Conservation (phyloP, 92 coral and sea anemone genomes). For the Muricea muricata region DNA sequence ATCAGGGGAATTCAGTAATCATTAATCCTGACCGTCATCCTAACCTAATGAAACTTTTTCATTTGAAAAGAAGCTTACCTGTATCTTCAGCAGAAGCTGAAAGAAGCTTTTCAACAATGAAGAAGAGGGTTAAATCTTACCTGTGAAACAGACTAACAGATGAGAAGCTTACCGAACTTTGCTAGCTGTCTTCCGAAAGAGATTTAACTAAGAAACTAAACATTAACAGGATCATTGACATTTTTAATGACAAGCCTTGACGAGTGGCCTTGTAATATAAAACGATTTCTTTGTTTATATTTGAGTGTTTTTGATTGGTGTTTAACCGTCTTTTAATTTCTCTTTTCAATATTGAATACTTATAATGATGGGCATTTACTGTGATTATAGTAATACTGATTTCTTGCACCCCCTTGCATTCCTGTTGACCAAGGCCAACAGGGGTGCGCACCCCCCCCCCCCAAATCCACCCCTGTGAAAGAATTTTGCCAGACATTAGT, state of each 20-base stretch:
- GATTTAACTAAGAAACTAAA: slow-evolving; percentile 1
- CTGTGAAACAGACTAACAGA: slow-evolving; percentile 48
- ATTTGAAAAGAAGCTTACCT: slow-evolving; percentile 31
- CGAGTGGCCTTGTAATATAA: no score
- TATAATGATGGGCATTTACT: no score
- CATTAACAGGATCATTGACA: background rate
- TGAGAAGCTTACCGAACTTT: slow-evolving; percentile 36
- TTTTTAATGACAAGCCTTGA: background rate
- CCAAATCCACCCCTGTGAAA: no score
- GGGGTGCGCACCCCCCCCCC: no score
- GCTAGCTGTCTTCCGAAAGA: background rate
- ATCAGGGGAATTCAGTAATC: background rate
- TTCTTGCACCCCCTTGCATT: no score
- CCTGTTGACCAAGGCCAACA: no score
- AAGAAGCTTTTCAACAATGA: slow-evolving; percentile 40
- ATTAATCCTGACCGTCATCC: slow-evolving; percentile 14
- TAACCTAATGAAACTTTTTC: no score
- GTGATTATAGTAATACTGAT: no score
- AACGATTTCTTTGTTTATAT: no score
- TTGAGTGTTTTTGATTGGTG: no score
- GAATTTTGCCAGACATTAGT: slow-evolving; percentile 51
- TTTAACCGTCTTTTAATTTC: no score
- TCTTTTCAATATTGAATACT: no score
- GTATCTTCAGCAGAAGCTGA: slow-evolving; percentile 36
- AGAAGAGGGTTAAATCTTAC: slow-evolving; percentile 43